Evolutionary conservation across 1,140 invertebrate species (phyloP).

Genomic region (Solenopsis fugax): DNA sequence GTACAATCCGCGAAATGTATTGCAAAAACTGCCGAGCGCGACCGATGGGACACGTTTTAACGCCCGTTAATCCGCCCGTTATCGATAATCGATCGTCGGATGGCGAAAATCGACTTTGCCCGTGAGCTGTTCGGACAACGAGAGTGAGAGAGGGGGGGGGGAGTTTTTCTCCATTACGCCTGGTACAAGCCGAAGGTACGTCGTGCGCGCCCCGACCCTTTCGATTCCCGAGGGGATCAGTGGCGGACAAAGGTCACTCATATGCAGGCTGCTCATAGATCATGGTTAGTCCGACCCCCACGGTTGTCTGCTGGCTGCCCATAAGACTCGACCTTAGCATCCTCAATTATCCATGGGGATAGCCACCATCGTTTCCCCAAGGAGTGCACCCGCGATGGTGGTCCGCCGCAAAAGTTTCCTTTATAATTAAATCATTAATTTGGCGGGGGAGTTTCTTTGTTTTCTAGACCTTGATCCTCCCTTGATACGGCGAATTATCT

Average conservation of each 20-base stretch:
- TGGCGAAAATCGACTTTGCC: conserved; percentile 67
- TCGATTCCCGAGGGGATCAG: conserved; percentile 74
- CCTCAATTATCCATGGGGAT: conserved; percentile 80
- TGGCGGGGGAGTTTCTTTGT: conserved; percentile 73
- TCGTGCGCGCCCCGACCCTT: conserved; percentile 67
- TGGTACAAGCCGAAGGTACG: conserved; percentile 53
- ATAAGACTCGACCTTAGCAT: conserved; percentile 80
- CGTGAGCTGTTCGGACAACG: neutral
- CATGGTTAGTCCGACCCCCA: conserved; percentile 80
- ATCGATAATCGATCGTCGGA: conserved; percentile 69
- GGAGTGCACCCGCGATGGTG: conserved; percentile 61
- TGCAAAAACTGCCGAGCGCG: conserved; percentile 18
- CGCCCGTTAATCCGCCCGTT: conserved; percentile 68
- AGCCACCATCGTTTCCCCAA: conserved; percentile 66
- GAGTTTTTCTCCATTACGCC: conserved; percentile 80
- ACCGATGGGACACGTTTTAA: conserved; percentile 61
- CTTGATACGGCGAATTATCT: conserved; percentile 41
- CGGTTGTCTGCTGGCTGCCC: conserved; percentile 65
- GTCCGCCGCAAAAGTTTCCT: conserved; percentile 79
- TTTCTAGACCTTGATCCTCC: conserved; percentile 56
- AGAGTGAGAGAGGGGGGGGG: conserved; percentile 16
- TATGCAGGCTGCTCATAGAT: conserved; percentile 81
- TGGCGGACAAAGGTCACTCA: conserved; percentile 82
- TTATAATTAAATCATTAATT: conserved; percentile 84
- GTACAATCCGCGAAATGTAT: conserved; percentile 35